These are phyloP conservation scores for Conus betulinus DNA, from an alignment of 1,140 invertebrate species.

Conservation along the genomic window DNA sequence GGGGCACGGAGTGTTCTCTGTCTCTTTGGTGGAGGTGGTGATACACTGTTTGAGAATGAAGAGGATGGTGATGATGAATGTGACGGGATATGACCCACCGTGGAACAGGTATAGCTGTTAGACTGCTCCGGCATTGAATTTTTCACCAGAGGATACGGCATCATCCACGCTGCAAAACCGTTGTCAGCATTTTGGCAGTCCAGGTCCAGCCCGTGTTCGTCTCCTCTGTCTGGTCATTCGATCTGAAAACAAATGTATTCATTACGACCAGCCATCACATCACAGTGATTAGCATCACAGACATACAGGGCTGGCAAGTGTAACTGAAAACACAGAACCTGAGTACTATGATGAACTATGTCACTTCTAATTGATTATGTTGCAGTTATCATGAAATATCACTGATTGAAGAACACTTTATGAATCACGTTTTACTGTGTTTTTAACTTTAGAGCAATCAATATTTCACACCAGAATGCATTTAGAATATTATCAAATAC, in stretches of 20 bases:
- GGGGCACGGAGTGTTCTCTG: background rate
- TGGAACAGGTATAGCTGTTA: background rate
- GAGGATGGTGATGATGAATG: background rate
- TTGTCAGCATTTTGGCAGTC: background rate
- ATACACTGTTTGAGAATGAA: background rate
- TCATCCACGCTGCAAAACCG: background rate
- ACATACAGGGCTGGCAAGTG: no score
- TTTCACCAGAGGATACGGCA: background rate
- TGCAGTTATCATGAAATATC: no score
- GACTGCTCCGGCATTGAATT: background rate
- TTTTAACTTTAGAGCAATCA: no score
- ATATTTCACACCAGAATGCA: no score
- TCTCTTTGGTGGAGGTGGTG: background rate
- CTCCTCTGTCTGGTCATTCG: background rate
- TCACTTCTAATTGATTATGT: no score
- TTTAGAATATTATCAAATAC: no score
- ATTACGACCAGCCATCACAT: no score
- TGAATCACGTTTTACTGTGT: no score
- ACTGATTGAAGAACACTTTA: no score
- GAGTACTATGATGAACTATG: no score
- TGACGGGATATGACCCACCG: background rate
- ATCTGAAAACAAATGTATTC: background rate
- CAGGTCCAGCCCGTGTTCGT: background rate
- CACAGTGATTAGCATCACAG: no score
- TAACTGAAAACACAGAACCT: no score